phyloP scores from a whole-genome alignment of 2,888 invertebrate genomes.

The Agrotis segetum region DNA sequence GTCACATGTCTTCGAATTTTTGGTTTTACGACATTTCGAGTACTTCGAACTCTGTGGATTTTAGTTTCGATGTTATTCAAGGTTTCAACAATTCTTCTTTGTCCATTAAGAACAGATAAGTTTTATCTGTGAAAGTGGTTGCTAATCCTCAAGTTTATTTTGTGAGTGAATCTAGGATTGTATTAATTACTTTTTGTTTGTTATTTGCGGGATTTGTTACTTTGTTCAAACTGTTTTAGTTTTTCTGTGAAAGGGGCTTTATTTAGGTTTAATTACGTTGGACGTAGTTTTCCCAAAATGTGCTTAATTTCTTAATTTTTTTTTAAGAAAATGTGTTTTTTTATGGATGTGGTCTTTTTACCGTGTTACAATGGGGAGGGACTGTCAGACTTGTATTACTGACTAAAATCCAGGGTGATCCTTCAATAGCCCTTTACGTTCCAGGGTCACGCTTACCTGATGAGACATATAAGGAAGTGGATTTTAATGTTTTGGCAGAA shows the following conservation, averaged over 20 bases:
- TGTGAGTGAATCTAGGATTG: background rate
- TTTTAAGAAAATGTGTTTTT: too few species aligned
- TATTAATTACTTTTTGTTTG: background rate
- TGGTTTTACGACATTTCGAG: too few species aligned
- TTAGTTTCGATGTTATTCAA: background rate
- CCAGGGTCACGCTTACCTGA: too few species aligned
- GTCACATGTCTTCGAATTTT: too few species aligned
- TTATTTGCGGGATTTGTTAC: background rate
- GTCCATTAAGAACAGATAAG: background rate
- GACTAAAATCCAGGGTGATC: too few species aligned
- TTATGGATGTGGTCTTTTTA: too few species aligned
- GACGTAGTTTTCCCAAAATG: background rate
- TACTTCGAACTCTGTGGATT: too few species aligned
- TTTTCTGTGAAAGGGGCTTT: background rate
- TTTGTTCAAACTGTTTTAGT: background rate
- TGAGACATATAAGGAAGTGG: too few species aligned
- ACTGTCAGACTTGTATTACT: too few species aligned
- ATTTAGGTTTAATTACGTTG: background rate
- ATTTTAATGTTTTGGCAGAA: background rate
- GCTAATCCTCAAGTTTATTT: background rate
- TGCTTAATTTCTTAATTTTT: background rate
- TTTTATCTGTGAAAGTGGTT: background rate
- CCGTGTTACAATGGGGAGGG: too few species aligned
- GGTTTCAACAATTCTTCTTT: constrained; percentile 7
- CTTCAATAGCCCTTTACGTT: too few species aligned